Evolutionary conservation across 1,140 invertebrate genomes (phyloP).

Genomic region (Pentalonia nigronervosa): DNA sequence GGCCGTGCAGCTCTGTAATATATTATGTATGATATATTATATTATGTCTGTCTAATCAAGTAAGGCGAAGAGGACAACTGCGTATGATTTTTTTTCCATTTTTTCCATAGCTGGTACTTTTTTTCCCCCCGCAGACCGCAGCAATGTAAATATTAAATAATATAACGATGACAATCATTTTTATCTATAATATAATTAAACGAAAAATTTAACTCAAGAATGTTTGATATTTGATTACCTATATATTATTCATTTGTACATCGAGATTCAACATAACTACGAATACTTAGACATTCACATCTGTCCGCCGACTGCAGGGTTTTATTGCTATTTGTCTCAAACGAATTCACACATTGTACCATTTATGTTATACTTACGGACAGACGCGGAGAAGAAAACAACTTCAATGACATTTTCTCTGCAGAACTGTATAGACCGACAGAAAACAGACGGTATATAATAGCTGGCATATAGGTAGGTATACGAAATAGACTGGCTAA

Average conservation of each 20-base stretch:
- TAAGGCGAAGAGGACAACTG: background rate
- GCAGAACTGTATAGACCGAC: background rate
- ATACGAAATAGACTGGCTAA: background rate
- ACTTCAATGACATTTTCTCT: background rate
- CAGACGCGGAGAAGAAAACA: background rate
- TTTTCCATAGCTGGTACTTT: background rate
- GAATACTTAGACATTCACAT: background rate
- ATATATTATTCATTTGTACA: too few species aligned
- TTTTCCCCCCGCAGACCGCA: too few species aligned
- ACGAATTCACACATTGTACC: background rate
- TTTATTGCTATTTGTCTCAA: too few species aligned
- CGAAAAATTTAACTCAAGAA: too few species aligned
- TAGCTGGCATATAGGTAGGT: background rate
- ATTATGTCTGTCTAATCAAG: background rate
- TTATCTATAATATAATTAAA: too few species aligned
- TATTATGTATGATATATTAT: background rate
- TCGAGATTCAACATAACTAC: too few species aligned
- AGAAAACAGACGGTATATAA: too few species aligned
- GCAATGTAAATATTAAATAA: background rate
- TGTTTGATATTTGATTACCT: too few species aligned
- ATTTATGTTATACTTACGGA: too few species aligned
- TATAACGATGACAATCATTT: background rate
- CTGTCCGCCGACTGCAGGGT: too few species aligned
- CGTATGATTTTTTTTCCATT: background rate
- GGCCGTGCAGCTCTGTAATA: background rate